Base-by-base conservation (phyloP, 37 sponge, comb jelly and placozoan species). In the Ianthella basta region DNA sequence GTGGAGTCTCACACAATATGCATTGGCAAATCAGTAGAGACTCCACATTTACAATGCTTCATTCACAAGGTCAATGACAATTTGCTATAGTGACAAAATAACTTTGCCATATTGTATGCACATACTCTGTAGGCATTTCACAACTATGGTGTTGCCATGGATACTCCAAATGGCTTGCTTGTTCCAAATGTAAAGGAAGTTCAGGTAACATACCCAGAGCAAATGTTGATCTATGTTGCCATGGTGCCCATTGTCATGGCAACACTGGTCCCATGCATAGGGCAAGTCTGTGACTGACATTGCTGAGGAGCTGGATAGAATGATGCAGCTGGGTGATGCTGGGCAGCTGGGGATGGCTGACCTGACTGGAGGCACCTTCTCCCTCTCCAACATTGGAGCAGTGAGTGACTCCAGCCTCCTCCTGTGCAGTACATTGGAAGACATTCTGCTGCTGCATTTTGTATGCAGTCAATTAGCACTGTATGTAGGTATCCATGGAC, bases 171-270 rank as follows among this genome's bases (percentile, higher is more conserved):
- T 60, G 99, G 99, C 20, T 88, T 99, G 53, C 64, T 96, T 50
- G 99, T 99, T n/a, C 99, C 99, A 0, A 99, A 96, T 86, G 83
- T 99, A 80, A 99, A 99, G 77, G 78, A 87, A 72, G 97, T 99
- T 36, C 96, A 97, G 94, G 96, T 91, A 69, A 74, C 35, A 72
- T 36, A 29, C 13, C 5, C 38, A 29, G 73, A n/a, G n/a, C n/a
- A n/a, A n/a, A n/a, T n/a, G n/a, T n/a, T n/a, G n/a, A n/a, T 72
- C 21, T 32, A 3, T 36, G 61, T 59, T 60, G 60, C 60, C 34
- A 29, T 29, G 29, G 27, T 29, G 5, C 5, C 8, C 8, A 27
- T 63, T 29, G 65, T 63, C 65, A 63, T 63, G 29, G 5, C 65
- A 24, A 29, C 24, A 3, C 65, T 29, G 24, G 65, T 63, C 8